Percentiles rank a stretch among this genome's conserved stretches.
phyloP scores from a whole-genome alignment of 2,888 invertebrate species.

The Tipula helvola region DNA sequence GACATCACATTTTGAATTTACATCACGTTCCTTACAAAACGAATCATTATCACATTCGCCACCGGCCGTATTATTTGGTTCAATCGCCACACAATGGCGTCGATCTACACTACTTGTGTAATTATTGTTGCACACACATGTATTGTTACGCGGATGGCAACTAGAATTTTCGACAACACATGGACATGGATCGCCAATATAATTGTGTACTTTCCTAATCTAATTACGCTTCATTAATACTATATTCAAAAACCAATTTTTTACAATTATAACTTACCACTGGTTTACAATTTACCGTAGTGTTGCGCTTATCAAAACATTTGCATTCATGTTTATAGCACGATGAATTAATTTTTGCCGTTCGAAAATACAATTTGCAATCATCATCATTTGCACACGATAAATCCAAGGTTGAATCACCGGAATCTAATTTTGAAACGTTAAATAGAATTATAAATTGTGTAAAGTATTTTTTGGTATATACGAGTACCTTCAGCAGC shows the following conservation, averaged over 20 bases:
- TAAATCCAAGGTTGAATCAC: not conserved
- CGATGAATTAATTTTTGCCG: not conserved
- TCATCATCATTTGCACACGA: not conserved
- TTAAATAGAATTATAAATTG: not conserved
- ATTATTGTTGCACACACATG: not conserved
- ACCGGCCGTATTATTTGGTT: not conserved
- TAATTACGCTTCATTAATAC: not conserved
- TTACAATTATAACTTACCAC: not conserved
- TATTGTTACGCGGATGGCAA: not conserved
- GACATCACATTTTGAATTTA: not conserved
- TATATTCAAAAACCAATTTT: too few species aligned
- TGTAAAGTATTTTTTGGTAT: not conserved
- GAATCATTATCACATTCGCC: not conserved
- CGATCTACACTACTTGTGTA: not conserved
- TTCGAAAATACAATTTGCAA: not conserved
- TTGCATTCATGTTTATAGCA: not conserved
- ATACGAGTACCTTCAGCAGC: not conserved
- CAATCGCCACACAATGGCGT: not conserved
- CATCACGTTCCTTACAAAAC: not conserved
- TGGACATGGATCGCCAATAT: not conserved
- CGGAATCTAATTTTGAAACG: not conserved
- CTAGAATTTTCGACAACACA: not conserved
- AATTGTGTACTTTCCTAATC: not conserved
- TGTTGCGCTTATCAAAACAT: not conserved
- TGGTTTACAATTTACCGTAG: not conserved